Base-by-base conservation (phyloP, 1,140 invertebrate species). In the Trichoplusia ni region DNA sequence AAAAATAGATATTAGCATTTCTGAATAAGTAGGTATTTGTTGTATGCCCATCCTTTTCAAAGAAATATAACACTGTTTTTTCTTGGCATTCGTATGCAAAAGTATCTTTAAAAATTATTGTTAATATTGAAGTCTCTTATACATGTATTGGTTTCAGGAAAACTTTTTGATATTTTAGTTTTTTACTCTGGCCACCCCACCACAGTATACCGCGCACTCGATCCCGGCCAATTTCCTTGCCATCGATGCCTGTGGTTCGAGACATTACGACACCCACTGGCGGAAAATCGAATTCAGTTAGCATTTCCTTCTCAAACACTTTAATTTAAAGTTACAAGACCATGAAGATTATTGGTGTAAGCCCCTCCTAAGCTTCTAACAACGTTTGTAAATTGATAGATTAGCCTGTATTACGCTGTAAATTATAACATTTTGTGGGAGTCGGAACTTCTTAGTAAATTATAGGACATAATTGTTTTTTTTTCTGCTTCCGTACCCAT, bases 201-300 rank as follows among this genome's bases (percentile, higher is more conserved):
- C 3, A 29, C 46, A 49, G n/a, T 38, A 25, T 37, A 37, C 51
- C 6, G 33, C 18, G 35, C 35, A 38, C 11, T 54, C 35, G 11
- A 59, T 47, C 19, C 19, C 19, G 11, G 56, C n/a, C 40, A 60
- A 60, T 60, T 60, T 60, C 56, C 42, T 35, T 7, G 33, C n/a
- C 38, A 58, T 58, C 54, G 37, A 58, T 58, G 27, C 25, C 44
- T 29, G 14, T 23, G 54, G 14, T 44, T 4, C 54, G n/a, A 58
- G 25, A 35, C 56, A 59, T 59, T 46, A 44, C 56, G 29, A 46
- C 56, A 47, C 42, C 40, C 38, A 58, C 54, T 16, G n/a, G 9
- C 25, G 37, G 40, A 42, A 60, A 60, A 47, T 47, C 4, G 29
- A 60, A 60, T 60, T 47, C 40, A 46, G 27, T 46, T 46, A 60